Evolutionary conservation across 2,888 invertebrate genomes (phyloP), one percentile per base, ranked within the genome.

Genomic region (Eristalinus sepulchralis): DNA sequence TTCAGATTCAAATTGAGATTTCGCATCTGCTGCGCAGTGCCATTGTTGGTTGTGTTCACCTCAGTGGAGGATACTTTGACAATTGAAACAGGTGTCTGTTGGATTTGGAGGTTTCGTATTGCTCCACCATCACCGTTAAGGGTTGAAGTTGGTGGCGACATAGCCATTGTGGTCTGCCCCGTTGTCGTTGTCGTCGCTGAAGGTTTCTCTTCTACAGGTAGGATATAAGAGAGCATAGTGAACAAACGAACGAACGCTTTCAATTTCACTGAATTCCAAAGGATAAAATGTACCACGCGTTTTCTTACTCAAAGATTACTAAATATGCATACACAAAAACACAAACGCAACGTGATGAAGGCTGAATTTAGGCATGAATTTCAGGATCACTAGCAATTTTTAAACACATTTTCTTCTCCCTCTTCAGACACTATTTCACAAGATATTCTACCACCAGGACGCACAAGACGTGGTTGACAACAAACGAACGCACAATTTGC

Each of bases 201-300:
- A 73, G 96, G 95, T 92, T 96, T 96, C 91, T 96, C 96, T 90
- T 96, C 96, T 90, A 95, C 95, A 70, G 96, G 96, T 89, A 96
- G 94, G 95, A 96, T 96, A 92, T 96, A 96, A 89, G 96, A 96
- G 93, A 96, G 93, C 96, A 96, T 96, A 87, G 88, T 90, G 89
- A 88, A 90, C 88, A 88, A 66, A 75, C 55, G 55, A 57, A 75
- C 57, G 24, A 57, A 81, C 78, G 75, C 34, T 68, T 47, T 34
- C 39, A 63, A 59, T 34, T 31, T 60, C 63, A 63, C 17, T 31
- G n/a, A 31, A 27, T 71, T 27, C 55, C 57, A 70, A 62, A 68
- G 64, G 75, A 63, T 64, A 27, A 72, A 36, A 73, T 17, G 47
- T 60, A 64, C 59, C 70, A 70, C 79, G 39, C 64, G 64, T 68